Conservation (phyloP, 2,113 vertebrate genomes). For the Salvelinus alpinus region DNA sequence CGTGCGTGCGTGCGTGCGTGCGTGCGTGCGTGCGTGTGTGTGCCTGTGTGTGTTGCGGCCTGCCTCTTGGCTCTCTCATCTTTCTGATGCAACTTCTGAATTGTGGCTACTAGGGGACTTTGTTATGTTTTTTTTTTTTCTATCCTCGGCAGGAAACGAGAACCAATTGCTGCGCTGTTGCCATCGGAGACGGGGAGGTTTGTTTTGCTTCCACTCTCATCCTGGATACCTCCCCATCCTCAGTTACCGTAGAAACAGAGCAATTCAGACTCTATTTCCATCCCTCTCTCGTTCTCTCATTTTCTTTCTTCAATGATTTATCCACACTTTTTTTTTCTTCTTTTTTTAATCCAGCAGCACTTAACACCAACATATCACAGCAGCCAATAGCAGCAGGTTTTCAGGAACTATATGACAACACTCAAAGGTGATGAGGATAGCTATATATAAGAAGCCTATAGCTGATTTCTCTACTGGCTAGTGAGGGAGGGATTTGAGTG, state of each 20-base stretch:
- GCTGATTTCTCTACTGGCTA: too few species aligned
- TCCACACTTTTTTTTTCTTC: slow-evolving; percentile 48
- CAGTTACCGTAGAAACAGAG: slow-evolving; percentile 85
- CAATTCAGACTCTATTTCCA: slow-evolving; percentile 82
- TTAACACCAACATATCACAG: slow-evolving; percentile 61
- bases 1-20: slow-evolving; percentile 14
- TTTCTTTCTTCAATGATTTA: slow-evolving; percentile 71
- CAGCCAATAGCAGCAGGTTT: slow-evolving; percentile 48
- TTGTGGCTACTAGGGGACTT: slow-evolving; percentile 70
- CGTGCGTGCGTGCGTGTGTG: slow-evolving; percentile 29
- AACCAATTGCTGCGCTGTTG: slow-evolving; percentile 83
- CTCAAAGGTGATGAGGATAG: slow-evolving; percentile 51
- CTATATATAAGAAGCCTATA: slow-evolving; percentile 27
- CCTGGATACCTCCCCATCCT: slow-evolving; percentile 76
- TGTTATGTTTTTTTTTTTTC: slow-evolving; percentile 71
- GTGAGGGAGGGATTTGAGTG: too few species aligned
- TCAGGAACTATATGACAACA: slow-evolving; percentile 52
- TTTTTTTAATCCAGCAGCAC: slow-evolving; percentile 57
- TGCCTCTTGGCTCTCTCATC: slow-evolving; percentile 62
- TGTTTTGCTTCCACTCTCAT: slow-evolving; percentile 78
- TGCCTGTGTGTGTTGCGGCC: slow-evolving; percentile 29
- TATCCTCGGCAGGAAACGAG: slow-evolving; percentile 74
- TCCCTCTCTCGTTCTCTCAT: slow-evolving; percentile 50
- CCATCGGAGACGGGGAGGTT: slow-evolving; percentile 76
- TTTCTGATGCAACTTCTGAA: slow-evolving; percentile 81